These are phyloP conservation scores for Esox niger DNA, from an alignment of 2,113 vertebrate species.

Conservation along the genomic window DNA sequence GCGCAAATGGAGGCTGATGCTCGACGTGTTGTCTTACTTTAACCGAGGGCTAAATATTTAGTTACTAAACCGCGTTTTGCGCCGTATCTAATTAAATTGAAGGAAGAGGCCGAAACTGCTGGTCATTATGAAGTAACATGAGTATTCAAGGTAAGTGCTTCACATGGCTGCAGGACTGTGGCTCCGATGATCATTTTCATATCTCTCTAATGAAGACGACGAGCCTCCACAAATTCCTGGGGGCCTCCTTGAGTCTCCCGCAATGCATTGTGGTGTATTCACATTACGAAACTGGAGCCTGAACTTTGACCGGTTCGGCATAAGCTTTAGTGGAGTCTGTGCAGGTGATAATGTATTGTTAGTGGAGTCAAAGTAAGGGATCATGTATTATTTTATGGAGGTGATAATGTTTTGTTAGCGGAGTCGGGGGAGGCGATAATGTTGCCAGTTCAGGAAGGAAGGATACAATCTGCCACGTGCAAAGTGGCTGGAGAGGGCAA, in stretches of 20 bases:
- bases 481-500: slow-evolving; percentile 27
- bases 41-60: neutral
- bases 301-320: slow-evolving; percentile 1
- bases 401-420: too few relatives aligned
- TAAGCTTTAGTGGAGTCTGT: slow-evolving; percentile 27
- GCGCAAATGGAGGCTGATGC: neutral
- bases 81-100: slow-evolving; percentile 24
- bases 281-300: neutral
- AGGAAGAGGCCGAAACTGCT: slow-evolving; percentile 6
- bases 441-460: slow-evolving; percentile 40
- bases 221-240: neutral
- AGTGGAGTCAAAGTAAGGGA: too few relatives aligned
- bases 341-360: too few relatives aligned
- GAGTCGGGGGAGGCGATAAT: slow-evolving; percentile 19
- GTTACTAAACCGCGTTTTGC: slow-evolving; percentile 21
- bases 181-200: neutral
- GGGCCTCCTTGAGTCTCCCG: neutral
- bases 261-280: slow-evolving; percentile 15
- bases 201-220: neutral
- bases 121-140: slow-evolving; percentile 13
- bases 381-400: too few relatives aligned
- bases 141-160: slow-evolving; percentile 4
- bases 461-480: slow-evolving; percentile 36
- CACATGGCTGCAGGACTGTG: too few relatives aligned
- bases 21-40: too few relatives aligned